A percentile compares a stretch with the other conserved stretches of the same genome.
phyloP scores from a whole-genome alignment of 2,113 vertebrate species.

The Irena cyanogastra region DNA sequence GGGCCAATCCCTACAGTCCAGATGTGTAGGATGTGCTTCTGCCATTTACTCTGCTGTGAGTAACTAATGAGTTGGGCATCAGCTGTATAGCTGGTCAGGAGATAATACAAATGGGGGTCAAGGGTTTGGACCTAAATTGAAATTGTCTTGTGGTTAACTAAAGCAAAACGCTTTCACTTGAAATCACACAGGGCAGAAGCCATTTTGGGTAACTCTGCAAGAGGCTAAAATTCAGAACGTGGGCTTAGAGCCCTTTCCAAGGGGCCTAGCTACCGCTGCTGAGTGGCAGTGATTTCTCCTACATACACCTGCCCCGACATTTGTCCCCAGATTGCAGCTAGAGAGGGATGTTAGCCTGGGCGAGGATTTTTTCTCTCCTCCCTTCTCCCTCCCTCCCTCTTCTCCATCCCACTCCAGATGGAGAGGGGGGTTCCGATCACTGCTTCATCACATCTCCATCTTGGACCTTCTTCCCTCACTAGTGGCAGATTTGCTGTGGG shows the following conservation, averaged over 20 bases:
- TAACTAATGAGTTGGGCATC: background rate
- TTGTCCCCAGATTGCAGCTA: background rate
- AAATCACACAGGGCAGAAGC: fast-evolving
- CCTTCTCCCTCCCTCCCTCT: background rate
- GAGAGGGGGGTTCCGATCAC: fast-evolving
- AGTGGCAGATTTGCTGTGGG: background rate
- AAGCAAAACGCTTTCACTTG: background rate
- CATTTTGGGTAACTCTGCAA: background rate
- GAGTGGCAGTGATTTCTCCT: background rate
- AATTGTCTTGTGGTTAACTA: background rate
- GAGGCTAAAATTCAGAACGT: background rate
- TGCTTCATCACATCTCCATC: background rate
- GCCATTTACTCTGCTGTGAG: background rate
- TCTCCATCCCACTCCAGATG: background rate
- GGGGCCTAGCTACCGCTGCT: fast-evolving
- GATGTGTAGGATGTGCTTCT: background rate
- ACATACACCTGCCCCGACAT: fast-evolving
- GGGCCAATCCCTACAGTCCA: background rate
- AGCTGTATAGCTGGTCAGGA: background rate
- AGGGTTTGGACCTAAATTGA: background rate
- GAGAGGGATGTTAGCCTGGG: fast-evolving
- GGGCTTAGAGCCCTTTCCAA: background rate
- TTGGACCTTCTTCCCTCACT: background rate
- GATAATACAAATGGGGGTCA: background rate
- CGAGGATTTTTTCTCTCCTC: background rate